Conservation (phyloP, 2,113 vertebrate genomes). For the Laticauda laticaudata region DNA sequence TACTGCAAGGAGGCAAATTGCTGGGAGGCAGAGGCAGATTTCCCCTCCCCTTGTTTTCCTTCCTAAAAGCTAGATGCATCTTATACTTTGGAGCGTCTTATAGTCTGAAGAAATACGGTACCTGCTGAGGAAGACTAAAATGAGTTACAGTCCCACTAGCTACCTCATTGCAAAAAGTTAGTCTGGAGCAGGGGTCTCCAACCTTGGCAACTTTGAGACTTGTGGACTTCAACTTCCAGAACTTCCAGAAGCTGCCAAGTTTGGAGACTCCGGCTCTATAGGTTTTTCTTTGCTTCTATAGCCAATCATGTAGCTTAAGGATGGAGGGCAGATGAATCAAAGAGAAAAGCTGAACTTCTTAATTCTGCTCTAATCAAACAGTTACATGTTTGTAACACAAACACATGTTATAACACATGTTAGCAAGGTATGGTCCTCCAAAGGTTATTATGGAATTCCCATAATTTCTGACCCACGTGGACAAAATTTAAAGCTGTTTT, state of each 20-base stretch:
- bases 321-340: not conserved
- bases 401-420: not conserved
- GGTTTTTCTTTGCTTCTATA: not conserved
- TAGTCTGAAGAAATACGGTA: too few species aligned
- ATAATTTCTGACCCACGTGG: not conserved
- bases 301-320: not conserved
- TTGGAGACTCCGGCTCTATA: not conserved
- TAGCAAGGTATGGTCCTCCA: not conserved
- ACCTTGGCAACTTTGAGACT: too few species aligned
- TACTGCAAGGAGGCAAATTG: too few species aligned
- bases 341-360: not conserved
- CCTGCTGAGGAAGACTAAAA: not conserved
- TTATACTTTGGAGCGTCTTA: too few species aligned
- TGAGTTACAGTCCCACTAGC: not conserved
- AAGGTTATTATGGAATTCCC: not conserved
- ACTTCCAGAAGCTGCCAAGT: too few species aligned
- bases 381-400: not conserved
- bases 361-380: not conserved
- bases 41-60: too few species aligned
- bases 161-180: not conserved
- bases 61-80: too few species aligned
- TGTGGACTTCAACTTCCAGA: too few species aligned
- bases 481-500: not conserved
- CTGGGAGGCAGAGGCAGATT: too few species aligned
- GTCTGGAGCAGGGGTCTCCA: too few species aligned